Conservation (phyloP, 1,140 invertebrate genomes). For the Schlechtendalia chinensis region DNA sequence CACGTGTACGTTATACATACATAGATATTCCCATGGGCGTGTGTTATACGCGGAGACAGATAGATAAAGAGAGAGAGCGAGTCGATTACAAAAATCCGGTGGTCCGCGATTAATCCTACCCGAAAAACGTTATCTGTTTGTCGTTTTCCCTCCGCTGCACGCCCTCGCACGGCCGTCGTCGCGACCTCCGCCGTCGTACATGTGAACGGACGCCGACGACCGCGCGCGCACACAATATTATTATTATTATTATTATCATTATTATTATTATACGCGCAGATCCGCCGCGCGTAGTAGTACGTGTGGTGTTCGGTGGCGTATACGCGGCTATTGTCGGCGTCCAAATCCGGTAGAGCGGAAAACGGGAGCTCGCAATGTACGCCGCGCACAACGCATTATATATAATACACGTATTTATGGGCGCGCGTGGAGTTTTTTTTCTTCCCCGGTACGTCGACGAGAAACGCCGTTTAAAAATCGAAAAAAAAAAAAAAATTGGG, state of each 20-base stretch:
- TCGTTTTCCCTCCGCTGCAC: not conserved
- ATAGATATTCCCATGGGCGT: constrained; percentile 9
- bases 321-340: constrained; percentile 20
- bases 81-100: constrained; percentile 49
- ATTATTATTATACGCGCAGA: constrained; percentile 6
- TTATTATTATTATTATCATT: not conserved
- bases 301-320: constrained; percentile 1
- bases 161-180: too few species aligned
- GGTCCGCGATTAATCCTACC: constrained; percentile 49
- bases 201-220: constrained; percentile 33
- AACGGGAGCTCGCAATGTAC: constrained; percentile 18
- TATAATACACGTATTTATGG: not conserved
- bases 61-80: not conserved
- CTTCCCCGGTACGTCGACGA: not conserved
- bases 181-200: not conserved
- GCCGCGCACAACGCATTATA: not conserved
- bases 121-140: constrained; percentile 46
- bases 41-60: not conserved
- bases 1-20: not conserved
- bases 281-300: not conserved
- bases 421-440: constrained; percentile 3
- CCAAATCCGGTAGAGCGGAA: constrained; percentile 41
- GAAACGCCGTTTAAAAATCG: constrained; percentile 15
- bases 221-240: constrained; percentile 9
- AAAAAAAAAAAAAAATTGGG: too few species aligned